A percentile compares a stretch with the other conserved stretches of the same genome.
These are phyloP conservation scores for Cremastobaeus sp. DNA, from an alignment of 2,888 invertebrate species.

Conservation along the genomic window DNA sequence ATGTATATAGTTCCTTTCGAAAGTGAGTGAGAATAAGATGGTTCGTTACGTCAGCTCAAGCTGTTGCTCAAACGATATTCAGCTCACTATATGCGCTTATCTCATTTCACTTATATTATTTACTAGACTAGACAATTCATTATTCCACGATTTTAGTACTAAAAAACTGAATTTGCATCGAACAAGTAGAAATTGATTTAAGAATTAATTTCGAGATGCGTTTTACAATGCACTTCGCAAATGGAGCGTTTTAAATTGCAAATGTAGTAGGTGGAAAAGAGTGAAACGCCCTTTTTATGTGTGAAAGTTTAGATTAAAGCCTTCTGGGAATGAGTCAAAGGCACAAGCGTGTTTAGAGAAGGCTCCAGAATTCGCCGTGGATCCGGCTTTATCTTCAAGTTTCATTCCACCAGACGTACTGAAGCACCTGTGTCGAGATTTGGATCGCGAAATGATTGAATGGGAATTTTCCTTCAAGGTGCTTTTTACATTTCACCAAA, in stretches of 20 bases:
- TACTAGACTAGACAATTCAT: no score
- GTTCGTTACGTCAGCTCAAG: slow-evolving; percentile 9
- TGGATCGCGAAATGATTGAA: slow-evolving; percentile 84
- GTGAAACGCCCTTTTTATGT: not conserved
- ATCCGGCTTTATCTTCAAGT: slow-evolving; percentile 65
- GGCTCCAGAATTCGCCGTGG: slow-evolving; percentile 38
- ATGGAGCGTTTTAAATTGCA: no score
- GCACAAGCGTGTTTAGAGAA: slow-evolving; percentile 58
- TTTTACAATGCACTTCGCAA: no score
- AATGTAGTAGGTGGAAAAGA: no score
- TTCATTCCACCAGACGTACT: slow-evolving; percentile 83
- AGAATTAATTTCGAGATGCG: no score
- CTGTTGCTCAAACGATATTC: slow-evolving; percentile 8
- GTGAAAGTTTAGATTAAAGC: slow-evolving; percentile 41
- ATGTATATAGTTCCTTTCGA: slow-evolving; percentile 5
- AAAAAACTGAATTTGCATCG: no score
- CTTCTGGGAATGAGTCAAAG: slow-evolving; percentile 39
- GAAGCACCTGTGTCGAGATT: slow-evolving; percentile 83
- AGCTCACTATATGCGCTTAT: no score
- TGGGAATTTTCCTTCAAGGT: slow-evolving; percentile 85
- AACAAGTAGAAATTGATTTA: no score
- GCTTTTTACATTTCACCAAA: not conserved
- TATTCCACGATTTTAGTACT: no score
- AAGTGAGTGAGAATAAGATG: slow-evolving; percentile 12
- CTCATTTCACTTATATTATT: no score